Evolutionary conservation across 2,113 vertebrate species (phyloP).

Genomic region (Malaclemys terrapin): DNA sequence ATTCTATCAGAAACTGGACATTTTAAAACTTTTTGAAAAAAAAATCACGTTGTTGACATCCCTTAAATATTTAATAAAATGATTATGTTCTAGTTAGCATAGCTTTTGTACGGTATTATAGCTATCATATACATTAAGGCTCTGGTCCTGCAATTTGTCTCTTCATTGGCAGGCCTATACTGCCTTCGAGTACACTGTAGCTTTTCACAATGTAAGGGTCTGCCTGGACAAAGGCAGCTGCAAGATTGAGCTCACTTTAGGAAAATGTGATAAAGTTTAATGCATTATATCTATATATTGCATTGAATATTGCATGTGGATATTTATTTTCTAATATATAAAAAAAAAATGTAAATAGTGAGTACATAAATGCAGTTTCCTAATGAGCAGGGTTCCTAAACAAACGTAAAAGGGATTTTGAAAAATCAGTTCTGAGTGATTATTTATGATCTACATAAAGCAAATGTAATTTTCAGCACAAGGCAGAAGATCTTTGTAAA

Average conservation of each 20-base stretch:
- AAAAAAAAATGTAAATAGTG: no score
- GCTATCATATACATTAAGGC: not conserved
- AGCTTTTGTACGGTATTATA: rapidly evolving
- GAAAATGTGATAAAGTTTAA: not conserved
- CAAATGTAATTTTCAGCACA: not conserved
- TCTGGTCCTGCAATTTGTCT: rapidly evolving
- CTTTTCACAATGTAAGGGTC: not conserved
- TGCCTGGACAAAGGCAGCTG: not conserved
- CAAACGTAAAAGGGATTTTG: not conserved
- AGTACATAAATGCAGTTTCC: not conserved
- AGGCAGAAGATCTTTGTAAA: not conserved
- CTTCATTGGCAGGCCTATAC: rapidly evolving
- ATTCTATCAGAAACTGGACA: not conserved
- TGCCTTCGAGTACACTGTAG: not conserved
- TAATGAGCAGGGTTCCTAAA: rapidly evolving
- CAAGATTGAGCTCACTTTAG: not conserved
- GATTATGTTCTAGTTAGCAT: not conserved
- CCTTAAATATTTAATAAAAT: not conserved
- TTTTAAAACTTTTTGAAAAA: not conserved
- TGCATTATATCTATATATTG: not conserved
- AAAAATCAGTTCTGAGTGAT: not conserved
- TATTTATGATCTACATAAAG: not conserved
- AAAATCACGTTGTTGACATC: not conserved
- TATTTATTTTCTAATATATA: not conserved
- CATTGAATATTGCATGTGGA: rapidly evolving